phyloP scores from a whole-genome alignment of 2,888 invertebrate species.

The Acronicta leporina region DNA sequence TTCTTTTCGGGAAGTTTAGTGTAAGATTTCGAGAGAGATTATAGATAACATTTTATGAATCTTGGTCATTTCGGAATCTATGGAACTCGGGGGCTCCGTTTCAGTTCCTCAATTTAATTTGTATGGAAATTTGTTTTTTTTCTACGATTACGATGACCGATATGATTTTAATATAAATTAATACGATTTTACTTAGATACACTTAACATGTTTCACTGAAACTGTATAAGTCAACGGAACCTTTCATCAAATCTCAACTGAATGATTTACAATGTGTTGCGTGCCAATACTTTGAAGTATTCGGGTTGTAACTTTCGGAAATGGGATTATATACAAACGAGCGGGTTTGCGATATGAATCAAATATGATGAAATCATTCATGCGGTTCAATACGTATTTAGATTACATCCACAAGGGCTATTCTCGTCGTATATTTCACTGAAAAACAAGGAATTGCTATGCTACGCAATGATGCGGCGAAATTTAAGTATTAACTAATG shows the following conservation, averaged over 20 bases:
- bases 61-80: no score
- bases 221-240: conserved; percentile 1
- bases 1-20: no score
- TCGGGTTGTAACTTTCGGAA: conserved; percentile 62
- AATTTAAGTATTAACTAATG: no score
- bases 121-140: no score
- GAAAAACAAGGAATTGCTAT: conserved; percentile 5
- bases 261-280: conserved; percentile 27
- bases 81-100: no score
- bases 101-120: no score
- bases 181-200: no score
- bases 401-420: conserved; percentile 63
- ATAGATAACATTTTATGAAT: no score
- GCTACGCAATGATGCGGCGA: no score
- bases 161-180: no score
- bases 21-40: no score
- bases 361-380: conserved; percentile 67
- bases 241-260: conserved; percentile 16
- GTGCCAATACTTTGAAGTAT: conserved; percentile 51
- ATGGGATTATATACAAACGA: conserved; percentile 60
- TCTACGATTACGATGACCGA: no score
- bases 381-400: conserved; percentile 65
- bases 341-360: conserved; percentile 58
- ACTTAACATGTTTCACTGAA: background rate
- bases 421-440: conserved; percentile 51